Percentiles rank a stretch among this genome's conserved stretches.
Conservation (phyloP, 2,888 invertebrate species). For the Apodemia mormo region DNA sequence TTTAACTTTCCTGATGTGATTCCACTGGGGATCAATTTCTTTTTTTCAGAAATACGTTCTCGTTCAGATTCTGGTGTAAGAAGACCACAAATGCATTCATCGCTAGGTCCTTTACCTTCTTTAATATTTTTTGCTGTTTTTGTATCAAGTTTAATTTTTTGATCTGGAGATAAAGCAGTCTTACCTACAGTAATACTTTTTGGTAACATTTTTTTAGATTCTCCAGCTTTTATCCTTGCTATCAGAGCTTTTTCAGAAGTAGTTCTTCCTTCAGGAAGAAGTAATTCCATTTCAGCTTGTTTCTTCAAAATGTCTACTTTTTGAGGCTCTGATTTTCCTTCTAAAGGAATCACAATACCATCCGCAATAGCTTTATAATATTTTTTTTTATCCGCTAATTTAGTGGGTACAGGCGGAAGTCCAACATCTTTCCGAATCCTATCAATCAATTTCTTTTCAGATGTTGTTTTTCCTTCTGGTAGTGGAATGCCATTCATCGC, state of each 20-base stretch:
- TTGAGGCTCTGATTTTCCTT: slow-evolving; percentile 42
- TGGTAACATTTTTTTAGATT: not conserved
- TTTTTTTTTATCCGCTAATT: slow-evolving; percentile 31
- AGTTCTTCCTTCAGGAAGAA: slow-evolving; percentile 44
- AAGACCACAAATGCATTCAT: slow-evolving; percentile 47
- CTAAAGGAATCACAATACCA: slow-evolving; percentile 42
- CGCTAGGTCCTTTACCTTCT: slow-evolving; percentile 47
- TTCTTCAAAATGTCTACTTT: slow-evolving; percentile 43
- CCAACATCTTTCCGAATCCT: slow-evolving; percentile 36
- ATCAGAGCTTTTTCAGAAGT: slow-evolving; percentile 44
- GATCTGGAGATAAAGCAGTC: slow-evolving; percentile 30
- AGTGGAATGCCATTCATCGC: slow-evolving; percentile 34
- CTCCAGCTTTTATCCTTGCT: slow-evolving; percentile 27
- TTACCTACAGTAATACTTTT: slow-evolving; percentile 16
- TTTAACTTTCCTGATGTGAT: slow-evolving; percentile 27
- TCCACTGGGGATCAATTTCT: not conserved
- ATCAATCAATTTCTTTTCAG: slow-evolving; percentile 41
- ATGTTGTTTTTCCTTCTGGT: slow-evolving; percentile 35
- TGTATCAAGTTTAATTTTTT: slow-evolving; percentile 38
- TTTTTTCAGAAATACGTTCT: not conserved
- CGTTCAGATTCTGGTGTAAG: slow-evolving; percentile 40
- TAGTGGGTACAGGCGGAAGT: slow-evolving; percentile 38
- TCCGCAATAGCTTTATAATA: slow-evolving; percentile 38
- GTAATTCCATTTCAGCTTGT: slow-evolving; percentile 40
- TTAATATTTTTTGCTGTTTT: slow-evolving; percentile 44